Conservation (phyloP, 2,888 invertebrate species). For the Diaphora mendica region DNA sequence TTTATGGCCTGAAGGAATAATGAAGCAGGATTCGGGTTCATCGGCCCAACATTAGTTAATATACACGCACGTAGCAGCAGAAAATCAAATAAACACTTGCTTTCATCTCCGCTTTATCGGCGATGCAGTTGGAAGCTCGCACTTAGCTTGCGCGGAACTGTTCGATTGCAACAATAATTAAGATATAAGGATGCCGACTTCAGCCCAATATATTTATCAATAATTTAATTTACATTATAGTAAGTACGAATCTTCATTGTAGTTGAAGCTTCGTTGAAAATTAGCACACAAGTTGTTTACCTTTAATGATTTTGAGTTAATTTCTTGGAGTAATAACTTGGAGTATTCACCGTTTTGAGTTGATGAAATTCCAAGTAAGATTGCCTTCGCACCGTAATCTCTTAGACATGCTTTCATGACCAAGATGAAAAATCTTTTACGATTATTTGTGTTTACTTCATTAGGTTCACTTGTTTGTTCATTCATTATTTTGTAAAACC, state of each 20-base stretch:
- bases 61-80: slow-evolving; percentile 70
- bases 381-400: slow-evolving; percentile 22
- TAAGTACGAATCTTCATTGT: slow-evolving; percentile 38
- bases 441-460: slow-evolving; percentile 36
- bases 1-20: slow-evolving; percentile 64
- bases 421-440: slow-evolving; percentile 15
- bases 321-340: slow-evolving; percentile 30
- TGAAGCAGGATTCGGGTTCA: slow-evolving; percentile 62
- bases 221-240: slow-evolving; percentile 64
- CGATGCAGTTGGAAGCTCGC: slow-evolving; percentile 81
- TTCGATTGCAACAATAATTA: slow-evolving; percentile 67
- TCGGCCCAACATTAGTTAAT: slow-evolving; percentile 73
- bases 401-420: slow-evolving; percentile 5
- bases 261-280: slow-evolving; percentile 38
- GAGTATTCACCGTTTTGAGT: slow-evolving; percentile 11
- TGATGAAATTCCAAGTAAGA: slow-evolving; percentile 31
- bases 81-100: slow-evolving; percentile 84
- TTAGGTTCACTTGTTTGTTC: slow-evolving; percentile 55
- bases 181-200: slow-evolving; percentile 69
- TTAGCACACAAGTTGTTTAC: slow-evolving; percentile 38
- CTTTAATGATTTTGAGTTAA: slow-evolving; percentile 33
- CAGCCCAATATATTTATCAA: slow-evolving; percentile 62
- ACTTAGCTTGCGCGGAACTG: slow-evolving; percentile 73
- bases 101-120: slow-evolving; percentile 82
- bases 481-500: slow-evolving; percentile 70